Evolutionary conservation across 2,888 invertebrate genomes (phyloP).

Genomic region (Caprella mutica): DNA sequence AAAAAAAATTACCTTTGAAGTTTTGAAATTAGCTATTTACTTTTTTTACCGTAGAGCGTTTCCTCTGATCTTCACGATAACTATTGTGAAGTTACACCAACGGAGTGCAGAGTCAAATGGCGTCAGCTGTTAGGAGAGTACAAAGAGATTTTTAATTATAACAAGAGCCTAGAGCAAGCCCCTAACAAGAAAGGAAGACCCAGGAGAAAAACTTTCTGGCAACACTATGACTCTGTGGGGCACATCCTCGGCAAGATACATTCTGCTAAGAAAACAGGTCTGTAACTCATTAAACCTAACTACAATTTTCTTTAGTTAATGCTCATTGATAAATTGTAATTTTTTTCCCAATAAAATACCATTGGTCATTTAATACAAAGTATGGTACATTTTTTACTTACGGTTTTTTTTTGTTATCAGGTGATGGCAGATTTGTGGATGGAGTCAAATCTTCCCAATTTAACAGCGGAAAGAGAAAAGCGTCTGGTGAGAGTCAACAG

Average conservation of each 20-base stretch:
- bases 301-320: too few relatives aligned
- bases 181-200: background rate
- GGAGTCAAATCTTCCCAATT: too few relatives aligned
- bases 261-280: constrained; percentile 2
- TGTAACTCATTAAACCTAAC: too few relatives aligned
- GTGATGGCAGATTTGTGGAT: too few relatives aligned
- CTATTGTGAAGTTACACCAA: background rate
- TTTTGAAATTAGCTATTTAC: background rate
- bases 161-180: too few relatives aligned
- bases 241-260: constrained; percentile 3
- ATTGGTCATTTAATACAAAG: too few relatives aligned
- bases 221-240: constrained; percentile 3
- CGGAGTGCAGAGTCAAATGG: constrained; percentile 7
- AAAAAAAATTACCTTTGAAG: background rate
- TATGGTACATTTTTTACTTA: too few relatives aligned
- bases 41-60: background rate
- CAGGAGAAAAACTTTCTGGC: background rate
- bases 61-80: background rate
- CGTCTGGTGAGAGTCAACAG: too few relatives aligned
- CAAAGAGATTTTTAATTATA: constrained; percentile 3
- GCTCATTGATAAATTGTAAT: too few relatives aligned
- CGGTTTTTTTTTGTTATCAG: too few relatives aligned
- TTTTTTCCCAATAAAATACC: too few relatives aligned
- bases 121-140: constrained; percentile 2
- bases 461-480: too few relatives aligned